phyloP scores from a whole-genome alignment of 2,888 invertebrate species.

The Leptothorax acervorum region DNA sequence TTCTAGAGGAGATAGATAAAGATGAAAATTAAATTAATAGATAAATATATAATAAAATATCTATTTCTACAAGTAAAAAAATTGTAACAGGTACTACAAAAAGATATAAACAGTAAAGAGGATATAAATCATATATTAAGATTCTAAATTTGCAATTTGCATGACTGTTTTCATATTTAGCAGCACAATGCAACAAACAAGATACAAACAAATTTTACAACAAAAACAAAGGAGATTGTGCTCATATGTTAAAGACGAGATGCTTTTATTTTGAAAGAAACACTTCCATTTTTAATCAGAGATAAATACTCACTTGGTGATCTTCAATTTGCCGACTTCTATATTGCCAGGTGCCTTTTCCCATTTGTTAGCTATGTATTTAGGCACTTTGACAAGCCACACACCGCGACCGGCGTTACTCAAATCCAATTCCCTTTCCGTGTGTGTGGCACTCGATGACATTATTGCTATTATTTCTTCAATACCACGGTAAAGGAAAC shows the following conservation, averaged over 20 bases:
- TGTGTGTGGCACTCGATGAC: slow-evolving; percentile 86
- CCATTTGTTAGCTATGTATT: slow-evolving; percentile 98
- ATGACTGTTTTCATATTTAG: neutral
- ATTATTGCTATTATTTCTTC: slow-evolving; percentile 67
- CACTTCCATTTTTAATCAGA: neutral
- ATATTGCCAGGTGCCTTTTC: slow-evolving; percentile 95
- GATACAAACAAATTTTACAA: neutral
- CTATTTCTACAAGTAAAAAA: neutral
- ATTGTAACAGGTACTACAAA: neutral
- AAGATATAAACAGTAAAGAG: neutral
- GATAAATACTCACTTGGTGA: slow-evolving; percentile 88
- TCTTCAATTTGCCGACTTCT: slow-evolving; percentile 97
- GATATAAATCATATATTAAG: neutral
- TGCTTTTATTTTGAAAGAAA: neutral
- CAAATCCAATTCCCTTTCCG: slow-evolving; percentile 94
- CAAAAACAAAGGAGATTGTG: neutral
- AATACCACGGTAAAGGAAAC: neutral
- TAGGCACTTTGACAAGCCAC: slow-evolving; percentile 98
- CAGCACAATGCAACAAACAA: neutral
- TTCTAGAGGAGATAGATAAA: slow-evolving; percentile 81
- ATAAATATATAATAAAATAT: neutral
- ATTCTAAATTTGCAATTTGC: neutral
- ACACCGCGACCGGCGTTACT: slow-evolving; percentile 96
- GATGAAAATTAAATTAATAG: neutral
- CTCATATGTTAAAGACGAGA: neutral